Conservation (phyloP, 2,113 vertebrate genomes). For the Cnemophilus loriae region DNA sequence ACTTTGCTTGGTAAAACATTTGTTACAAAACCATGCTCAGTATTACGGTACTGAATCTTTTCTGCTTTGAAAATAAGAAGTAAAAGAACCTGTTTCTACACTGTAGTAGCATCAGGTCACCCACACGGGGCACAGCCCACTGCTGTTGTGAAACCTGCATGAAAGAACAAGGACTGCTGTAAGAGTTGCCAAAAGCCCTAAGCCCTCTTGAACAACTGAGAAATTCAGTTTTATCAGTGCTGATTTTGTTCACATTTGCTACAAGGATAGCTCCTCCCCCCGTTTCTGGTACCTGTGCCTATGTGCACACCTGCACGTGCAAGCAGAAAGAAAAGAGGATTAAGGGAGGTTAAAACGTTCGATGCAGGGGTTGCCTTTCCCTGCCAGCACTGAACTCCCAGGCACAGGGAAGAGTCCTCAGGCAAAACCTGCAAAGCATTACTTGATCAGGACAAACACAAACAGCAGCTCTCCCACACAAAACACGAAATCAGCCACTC, state of each 20-base stretch:
- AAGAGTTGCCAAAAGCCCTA: background rate
- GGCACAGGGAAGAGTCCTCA: background rate
- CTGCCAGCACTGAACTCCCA: background rate
- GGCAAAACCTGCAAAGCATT: background rate
- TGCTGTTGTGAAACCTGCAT: background rate
- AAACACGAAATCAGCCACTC: background rate
- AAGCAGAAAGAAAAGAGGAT: background rate
- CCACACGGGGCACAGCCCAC: background rate
- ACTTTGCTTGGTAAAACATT: background rate
- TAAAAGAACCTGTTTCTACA: background rate
- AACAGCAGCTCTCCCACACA: background rate
- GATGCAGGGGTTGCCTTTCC: background rate
- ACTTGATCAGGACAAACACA: background rate
- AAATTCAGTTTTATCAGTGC: background rate
- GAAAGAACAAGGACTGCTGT: background rate
- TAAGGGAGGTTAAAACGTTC: background rate
- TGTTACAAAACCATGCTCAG: background rate
- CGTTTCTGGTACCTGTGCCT: background rate
- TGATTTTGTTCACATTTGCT: background rate
- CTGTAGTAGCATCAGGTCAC: background rate
- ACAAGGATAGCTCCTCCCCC: background rate
- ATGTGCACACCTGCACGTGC: accelerated
- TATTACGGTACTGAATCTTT: background rate
- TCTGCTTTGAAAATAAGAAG: background rate
- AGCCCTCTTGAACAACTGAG: background rate